Conservation (phyloP, 2,113 vertebrate genomes). For the Podarcis cretensis region DNA sequence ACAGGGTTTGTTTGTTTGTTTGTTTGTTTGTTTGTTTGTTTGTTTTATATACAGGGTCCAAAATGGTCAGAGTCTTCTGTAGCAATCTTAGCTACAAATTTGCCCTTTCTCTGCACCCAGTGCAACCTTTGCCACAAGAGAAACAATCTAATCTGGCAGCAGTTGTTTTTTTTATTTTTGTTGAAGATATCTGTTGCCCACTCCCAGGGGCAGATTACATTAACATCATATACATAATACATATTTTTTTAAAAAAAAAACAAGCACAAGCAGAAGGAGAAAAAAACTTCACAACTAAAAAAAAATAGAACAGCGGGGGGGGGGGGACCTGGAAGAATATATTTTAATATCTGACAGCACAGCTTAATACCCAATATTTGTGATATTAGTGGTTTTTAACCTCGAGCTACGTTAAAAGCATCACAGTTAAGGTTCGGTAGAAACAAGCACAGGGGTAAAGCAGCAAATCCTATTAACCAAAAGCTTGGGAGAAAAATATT, state of each 20-base stretch:
- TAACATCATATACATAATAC: too few relatives aligned
- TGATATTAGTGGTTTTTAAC: background rate
- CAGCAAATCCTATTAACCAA: background rate
- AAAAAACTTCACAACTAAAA: too few relatives aligned
- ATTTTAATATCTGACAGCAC: too few relatives aligned
- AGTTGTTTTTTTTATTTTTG: background rate
- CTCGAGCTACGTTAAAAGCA: background rate
- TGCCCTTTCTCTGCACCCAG: background rate
- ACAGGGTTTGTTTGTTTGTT: too few relatives aligned
- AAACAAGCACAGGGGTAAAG: background rate
- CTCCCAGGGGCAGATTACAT: too few relatives aligned
- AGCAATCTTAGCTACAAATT: background rate
- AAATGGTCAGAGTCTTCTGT: background rate
- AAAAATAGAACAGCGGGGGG: too few relatives aligned
- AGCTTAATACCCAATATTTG: background rate
- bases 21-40: too few relatives aligned
- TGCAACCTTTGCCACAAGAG: too few relatives aligned
- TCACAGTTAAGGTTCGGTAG: background rate
- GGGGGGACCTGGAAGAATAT: too few relatives aligned
- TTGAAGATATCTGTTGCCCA: background rate
- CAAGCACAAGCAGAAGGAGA: too few relatives aligned
- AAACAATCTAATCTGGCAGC: background rate
- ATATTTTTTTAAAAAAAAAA: too few relatives aligned
- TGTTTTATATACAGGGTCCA: background rate
- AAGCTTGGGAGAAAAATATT: background rate